A percentile compares a stretch with the other conserved stretches of the same genome.
Conservation (phyloP, 1,140 invertebrate species). For the Drosophila mauritiana region DNA sequence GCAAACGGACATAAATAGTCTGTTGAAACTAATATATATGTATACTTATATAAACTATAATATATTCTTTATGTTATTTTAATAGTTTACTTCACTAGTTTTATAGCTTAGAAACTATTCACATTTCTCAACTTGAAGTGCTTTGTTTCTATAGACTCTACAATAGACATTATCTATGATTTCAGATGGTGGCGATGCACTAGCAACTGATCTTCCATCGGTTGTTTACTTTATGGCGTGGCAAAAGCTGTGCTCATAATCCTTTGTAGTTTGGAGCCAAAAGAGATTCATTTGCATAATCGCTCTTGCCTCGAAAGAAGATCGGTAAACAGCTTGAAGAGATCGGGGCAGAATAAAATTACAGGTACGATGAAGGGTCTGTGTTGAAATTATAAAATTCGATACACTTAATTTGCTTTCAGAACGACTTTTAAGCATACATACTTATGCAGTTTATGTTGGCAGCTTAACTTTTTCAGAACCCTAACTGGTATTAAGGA, state of each 20-base stretch:
- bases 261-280: constrained; percentile 4
- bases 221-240: constrained; percentile 1
- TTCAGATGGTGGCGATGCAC: no score
- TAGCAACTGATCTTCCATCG: background rate
- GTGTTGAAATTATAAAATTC: constrained; percentile 47
- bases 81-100: no score
- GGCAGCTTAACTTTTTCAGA: background rate
- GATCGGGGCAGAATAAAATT: constrained; percentile 34
- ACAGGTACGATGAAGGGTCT: constrained; percentile 36
- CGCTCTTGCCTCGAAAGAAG: constrained; percentile 2
- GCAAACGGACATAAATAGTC: no score
- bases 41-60: no score
- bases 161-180: background rate
- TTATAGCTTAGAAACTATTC: no score
- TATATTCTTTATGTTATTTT: no score
- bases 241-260: constrained; percentile 10
- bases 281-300: constrained; percentile 34
- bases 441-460: constrained; percentile 8
- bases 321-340: constrained; percentile 18
- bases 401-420: constrained; percentile 40
- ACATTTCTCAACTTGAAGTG: no score
- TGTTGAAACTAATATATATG: no score
- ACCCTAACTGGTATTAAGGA: constrained; percentile 1
- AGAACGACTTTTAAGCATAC: constrained; percentile 13
- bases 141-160: background rate